phyloP scores from a whole-genome alignment of 2,113 vertebrate genomes.

The Zootoca vivipara region DNA sequence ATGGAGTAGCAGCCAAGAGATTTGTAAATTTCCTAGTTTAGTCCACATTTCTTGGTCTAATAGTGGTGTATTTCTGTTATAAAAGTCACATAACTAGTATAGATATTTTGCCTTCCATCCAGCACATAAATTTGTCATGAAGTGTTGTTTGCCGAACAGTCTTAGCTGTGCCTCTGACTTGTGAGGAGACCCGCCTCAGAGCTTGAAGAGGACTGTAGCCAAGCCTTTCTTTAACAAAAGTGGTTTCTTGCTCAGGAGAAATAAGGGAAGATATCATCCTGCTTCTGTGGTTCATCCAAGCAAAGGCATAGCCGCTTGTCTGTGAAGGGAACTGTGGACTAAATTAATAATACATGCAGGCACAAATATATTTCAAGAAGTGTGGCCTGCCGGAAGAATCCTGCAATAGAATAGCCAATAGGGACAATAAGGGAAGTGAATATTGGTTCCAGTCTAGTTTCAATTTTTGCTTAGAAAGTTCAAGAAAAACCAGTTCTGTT shows the following conservation, averaged over 20 bases:
- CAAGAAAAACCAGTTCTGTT: slow-evolving; percentile 64
- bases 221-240: neutral
- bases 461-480: slow-evolving; percentile 59
- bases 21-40: no score
- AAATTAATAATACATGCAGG: slow-evolving; percentile 13
- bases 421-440: slow-evolving; percentile 41
- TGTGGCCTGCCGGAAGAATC: neutral
- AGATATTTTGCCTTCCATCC: no score
- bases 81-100: no score
- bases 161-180: no score
- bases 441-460: slow-evolving; percentile 29
- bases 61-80: no score
- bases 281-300: neutral
- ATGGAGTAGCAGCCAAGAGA: no score
- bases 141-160: no score
- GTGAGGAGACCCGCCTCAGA: no score
- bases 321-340: slow-evolving; percentile 17
- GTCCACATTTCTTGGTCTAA: no score
- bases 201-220: no score
- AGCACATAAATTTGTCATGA: no score
- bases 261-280: neutral
- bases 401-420: slow-evolving; percentile 16
- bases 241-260: neutral
- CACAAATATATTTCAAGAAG: slow-evolving; percentile 20
- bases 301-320: slow-evolving; percentile 11